Base-by-base conservation (phyloP, 2,113 vertebrate genomes). In the zebrafish (Danio rerio) region DNA sequence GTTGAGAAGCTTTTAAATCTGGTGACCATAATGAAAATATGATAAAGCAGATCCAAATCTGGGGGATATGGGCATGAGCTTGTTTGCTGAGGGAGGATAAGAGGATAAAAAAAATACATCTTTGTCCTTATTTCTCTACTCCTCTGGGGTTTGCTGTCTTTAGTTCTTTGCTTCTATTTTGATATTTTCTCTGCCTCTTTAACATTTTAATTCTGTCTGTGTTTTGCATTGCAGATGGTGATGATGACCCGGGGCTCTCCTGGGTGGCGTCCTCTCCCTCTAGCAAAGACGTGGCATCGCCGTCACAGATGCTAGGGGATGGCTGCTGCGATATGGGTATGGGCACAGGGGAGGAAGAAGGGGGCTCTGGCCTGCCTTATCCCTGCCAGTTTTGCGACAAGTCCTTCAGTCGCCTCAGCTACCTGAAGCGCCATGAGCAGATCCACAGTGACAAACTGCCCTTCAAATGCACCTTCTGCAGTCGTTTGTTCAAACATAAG, bases 391-490 rank as follows among this genome's bases (percentile, higher is more conserved):
- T 99, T 93, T 99, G 98, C 83, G 98, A 99, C 91, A 99, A 99
- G 94, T 99, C 98, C 92, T 99, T 99, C 94, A 99, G 98, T 89
- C 97, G 98, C 65, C 94, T 99, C 89, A 99, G 97, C 94, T 99
- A 99, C 96, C 93, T 99, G 94, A 99, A 99, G 92, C 94, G 98
- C 85, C 98, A 99, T 45, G 98, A 99, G 92, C 98, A 99, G 95
- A 99, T 99, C 93, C 98, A 99, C 95, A 99, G 98, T 62, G 98
- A 99, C 95, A 99, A 99, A 92, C 96, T 99, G 92, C 98, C 98
- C 80, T 99, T 99, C 94, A 98, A 98, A 93, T 99, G 98, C 73
- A 98, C 98, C 92, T 99, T 96, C 94, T 99, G 98, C 95, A 98
- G 97, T 92, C 96, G 98, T 52, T 96, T 99, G 90, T 99, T 99